phyloP scores from a whole-genome alignment of 2,888 invertebrate species.

The Eupithecia abbreviata region DNA sequence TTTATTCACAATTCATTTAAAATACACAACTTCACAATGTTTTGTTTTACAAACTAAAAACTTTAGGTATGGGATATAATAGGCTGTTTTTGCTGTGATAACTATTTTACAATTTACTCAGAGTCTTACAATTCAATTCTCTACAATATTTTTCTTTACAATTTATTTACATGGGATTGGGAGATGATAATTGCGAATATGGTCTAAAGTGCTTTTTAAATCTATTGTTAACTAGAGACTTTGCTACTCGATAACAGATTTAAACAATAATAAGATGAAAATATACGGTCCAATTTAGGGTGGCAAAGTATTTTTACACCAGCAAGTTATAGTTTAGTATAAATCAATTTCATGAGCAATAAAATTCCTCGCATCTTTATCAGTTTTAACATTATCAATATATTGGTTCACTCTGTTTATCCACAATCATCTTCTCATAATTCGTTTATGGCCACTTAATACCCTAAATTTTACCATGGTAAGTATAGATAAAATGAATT shows the following conservation, averaged over 20 bases:
- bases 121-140: conserved; percentile 61
- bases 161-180: conserved; percentile 71
- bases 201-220: conserved; percentile 34
- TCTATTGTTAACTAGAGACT: conserved; percentile 23
- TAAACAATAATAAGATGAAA: conserved; percentile 13
- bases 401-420: conserved; percentile 32
- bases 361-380: background rate
- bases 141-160: conserved; percentile 74
- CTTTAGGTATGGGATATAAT: conserved; percentile 80
- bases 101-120: conserved; percentile 73
- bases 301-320: background rate
- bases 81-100: conserved; percentile 72
- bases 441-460: conserved; percentile 79
- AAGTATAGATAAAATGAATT: conserved; percentile 69
- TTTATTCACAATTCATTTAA: conserved; percentile 84
- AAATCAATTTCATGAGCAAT: background rate
- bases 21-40: conserved; percentile 84
- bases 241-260: conserved; percentile 12
- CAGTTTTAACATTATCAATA: background rate
- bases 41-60: conserved; percentile 82
- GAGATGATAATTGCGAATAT: conserved; percentile 61
- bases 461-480: conserved; percentile 75
- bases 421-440: conserved; percentile 59
- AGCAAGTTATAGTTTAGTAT: background rate
- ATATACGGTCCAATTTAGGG: background rate